These are phyloP conservation scores for Triplophysa bombifrons DNA, from an alignment of 2,797 vertebrate genomes.

Conservation along the genomic window DNA sequence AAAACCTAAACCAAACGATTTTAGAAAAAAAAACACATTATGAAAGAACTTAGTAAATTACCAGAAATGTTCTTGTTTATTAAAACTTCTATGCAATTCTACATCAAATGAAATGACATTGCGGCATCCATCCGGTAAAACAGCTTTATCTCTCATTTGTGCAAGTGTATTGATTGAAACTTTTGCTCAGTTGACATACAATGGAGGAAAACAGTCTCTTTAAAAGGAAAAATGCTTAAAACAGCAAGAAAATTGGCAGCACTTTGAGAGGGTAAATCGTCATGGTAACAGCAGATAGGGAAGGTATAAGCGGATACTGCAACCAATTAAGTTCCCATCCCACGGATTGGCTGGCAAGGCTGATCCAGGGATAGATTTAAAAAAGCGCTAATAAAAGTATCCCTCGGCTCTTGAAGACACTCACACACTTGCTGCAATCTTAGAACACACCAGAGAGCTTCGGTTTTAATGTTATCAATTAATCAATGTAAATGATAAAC, in stretches of 20 bases:
- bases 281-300: conserved; percentile 65
- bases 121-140: neutral
- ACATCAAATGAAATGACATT: neutral
- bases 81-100: conserved; percentile 1
- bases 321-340: conserved; percentile 46
- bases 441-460: conserved; percentile 6
- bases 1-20: neutral
- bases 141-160: neutral
- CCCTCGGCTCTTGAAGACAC: neutral
- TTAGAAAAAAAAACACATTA: neutral
- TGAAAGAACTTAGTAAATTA: neutral
- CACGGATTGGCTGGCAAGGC: conserved; percentile 35
- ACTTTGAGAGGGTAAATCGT: conserved; percentile 61
- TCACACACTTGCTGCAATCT: conserved; percentile 7
- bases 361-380: conserved; percentile 9
- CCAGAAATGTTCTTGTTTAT: neutral
- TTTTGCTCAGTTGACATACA: neutral
- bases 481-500: neutral
- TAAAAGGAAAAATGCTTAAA: conserved; percentile 45
- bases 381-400: conserved; percentile 24
- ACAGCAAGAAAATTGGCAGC: conserved; percentile 53
- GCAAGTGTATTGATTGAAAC: neutral
- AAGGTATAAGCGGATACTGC: conserved; percentile 44
- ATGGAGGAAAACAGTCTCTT: conserved; percentile 20
- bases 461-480: neutral